phyloP scores from a whole-genome alignment of 2,888 invertebrate species.

The Anoplius nigerrimus region DNA sequence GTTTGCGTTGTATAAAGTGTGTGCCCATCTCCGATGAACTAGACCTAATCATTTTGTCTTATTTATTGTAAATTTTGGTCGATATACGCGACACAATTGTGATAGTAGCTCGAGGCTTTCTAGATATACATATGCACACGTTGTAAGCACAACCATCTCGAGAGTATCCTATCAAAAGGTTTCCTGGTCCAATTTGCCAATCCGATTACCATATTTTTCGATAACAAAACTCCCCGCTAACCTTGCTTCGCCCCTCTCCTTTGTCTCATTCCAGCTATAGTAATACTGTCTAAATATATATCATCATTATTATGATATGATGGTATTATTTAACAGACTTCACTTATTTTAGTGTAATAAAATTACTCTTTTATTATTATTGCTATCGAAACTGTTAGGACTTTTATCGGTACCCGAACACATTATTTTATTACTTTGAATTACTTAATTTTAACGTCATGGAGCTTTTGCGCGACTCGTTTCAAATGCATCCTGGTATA shows the following conservation, averaged over 20 bases:
- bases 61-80: constrained; percentile 42
- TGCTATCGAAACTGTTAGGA: constrained; percentile 58
- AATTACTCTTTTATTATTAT: constrained; percentile 56
- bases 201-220: constrained; percentile 57
- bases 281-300: constrained; percentile 64
- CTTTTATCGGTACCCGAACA: constrained; percentile 54
- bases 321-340: constrained; percentile 54
- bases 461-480: constrained; percentile 53
- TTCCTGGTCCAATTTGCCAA: constrained; percentile 61
- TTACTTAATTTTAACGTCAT: constrained; percentile 62
- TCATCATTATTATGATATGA: constrained; percentile 50
- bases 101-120: constrained; percentile 30
- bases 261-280: constrained; percentile 42
- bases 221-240: constrained; percentile 5
- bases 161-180: constrained; percentile 51
- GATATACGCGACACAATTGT: not conserved
- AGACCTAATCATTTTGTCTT: constrained; percentile 62
- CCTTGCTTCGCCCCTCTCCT: not conserved
- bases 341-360: constrained; percentile 41
- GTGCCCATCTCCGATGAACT: constrained; percentile 62
- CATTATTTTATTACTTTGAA: constrained; percentile 48
- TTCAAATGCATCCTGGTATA: constrained; percentile 49
- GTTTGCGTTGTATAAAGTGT: constrained; percentile 54
- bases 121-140: constrained; percentile 31
- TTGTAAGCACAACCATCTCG: constrained; percentile 52